Conservation (phyloP, 2,888 invertebrate species). For the Dyspetes luteomarginatus region DNA sequence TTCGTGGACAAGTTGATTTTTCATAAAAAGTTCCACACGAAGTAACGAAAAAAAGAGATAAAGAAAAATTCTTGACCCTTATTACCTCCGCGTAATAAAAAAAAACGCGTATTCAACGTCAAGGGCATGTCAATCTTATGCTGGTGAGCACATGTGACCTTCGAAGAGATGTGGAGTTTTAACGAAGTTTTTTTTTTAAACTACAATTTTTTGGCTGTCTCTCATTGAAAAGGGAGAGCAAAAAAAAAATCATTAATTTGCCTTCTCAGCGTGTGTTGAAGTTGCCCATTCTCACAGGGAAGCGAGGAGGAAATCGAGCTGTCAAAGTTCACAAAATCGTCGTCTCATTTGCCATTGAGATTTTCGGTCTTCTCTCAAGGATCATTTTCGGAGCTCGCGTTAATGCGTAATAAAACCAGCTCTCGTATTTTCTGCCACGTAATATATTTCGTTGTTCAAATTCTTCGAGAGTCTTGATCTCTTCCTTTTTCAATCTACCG, state of each 20-base stretch:
- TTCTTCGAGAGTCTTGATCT: too few relatives aligned
- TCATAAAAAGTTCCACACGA: background rate
- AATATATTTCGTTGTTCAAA: too few relatives aligned
- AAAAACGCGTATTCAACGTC: background rate
- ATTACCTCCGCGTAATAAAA: background rate
- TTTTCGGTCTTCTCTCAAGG: slow-evolving; percentile 26
- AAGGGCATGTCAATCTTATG: slow-evolving; percentile 25
- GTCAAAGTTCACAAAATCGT: slow-evolving; percentile 44
- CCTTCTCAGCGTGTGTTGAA: background rate
- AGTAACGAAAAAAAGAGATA: background rate
- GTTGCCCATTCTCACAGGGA: background rate
- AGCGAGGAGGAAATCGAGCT: background rate
- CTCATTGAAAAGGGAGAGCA: background rate
- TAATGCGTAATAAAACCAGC: too few relatives aligned
- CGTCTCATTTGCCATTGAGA: slow-evolving; percentile 16
- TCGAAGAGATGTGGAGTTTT: background rate
- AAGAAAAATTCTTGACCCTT: background rate
- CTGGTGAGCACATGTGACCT: slow-evolving; percentile 10
- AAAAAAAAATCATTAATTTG: slow-evolving; percentile 4
- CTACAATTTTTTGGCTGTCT: background rate
- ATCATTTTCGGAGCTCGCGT: background rate
- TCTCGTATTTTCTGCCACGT: background rate
- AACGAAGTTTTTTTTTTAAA: background rate
- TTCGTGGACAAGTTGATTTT: background rate
- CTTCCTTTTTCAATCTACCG: too few relatives aligned